Conservation (phyloP, 2,888 invertebrate genomes). For the Alloplasta piceator region DNA sequence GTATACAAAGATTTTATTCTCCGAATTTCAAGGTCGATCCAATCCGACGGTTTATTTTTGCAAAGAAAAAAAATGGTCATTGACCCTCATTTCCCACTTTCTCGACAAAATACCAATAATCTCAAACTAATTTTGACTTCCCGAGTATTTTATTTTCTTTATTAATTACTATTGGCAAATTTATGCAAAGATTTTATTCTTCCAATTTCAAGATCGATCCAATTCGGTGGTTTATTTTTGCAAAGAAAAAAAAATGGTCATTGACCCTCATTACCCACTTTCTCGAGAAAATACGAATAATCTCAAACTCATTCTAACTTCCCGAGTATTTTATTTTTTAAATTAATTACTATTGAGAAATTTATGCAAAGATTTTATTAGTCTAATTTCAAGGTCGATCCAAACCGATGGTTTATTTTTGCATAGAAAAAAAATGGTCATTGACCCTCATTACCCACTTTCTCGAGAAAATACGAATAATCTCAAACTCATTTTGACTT, state of each 20-base stretch:
- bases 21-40: too few species aligned
- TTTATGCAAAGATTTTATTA: too few species aligned
- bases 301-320: constrained; percentile 10
- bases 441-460: constrained; percentile 5
- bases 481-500: constrained; percentile 1
- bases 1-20: not conserved
- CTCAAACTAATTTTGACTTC: constrained; percentile 9
- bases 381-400: not conserved
- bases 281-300: not conserved
- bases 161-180: not conserved
- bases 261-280: constrained; percentile 5
- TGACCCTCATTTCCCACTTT: constrained; percentile 2
- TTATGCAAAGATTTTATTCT: too few species aligned
- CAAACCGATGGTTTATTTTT: not conserved
- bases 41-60: not conserved
- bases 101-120: not conserved
- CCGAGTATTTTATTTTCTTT: not conserved
- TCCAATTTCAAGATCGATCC: not conserved
- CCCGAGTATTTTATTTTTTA: too few species aligned
- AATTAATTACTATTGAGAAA: not conserved
- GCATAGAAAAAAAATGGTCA: not conserved
- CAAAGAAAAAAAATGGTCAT: not conserved
- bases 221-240: not conserved
- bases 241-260: not conserved
- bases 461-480: not conserved